Base-by-base conservation (phyloP, 2,113 vertebrate species). In the Ranitomeya imitator region DNA sequence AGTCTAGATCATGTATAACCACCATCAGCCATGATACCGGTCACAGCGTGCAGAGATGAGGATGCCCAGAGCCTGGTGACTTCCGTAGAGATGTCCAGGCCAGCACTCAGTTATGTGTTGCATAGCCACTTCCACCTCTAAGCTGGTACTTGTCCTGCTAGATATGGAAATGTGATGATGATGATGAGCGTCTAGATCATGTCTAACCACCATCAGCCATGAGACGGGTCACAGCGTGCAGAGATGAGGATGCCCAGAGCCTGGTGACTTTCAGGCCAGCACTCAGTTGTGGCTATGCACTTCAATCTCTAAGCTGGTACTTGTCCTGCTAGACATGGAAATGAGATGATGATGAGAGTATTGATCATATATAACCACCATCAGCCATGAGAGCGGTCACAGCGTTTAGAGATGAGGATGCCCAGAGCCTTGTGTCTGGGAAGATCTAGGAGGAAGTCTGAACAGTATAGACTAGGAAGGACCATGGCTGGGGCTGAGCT, bases 401-500 rank as follows among this genome's bases (percentile, higher is more conserved):
- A 26, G 21, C 23, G 15, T 19, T 26, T 37, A 54, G 37, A 45
- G 37, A 45, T 45, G 80, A 84, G 87, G 65, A 71, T 87, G 26
- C 45, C 77, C 61, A 51, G 52, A 73, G 78, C 79, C 37, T 77
- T 12, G 19, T 59, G 74, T 55, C 31, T 69, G 65, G 79, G 57
- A 77, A 63, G 57, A 61, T 52, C 73, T 51, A 26, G 78, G 10
- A 37, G 18, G 67, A 82, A 78, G 57, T 79, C 37, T 54, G 79
- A n/a, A 21, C 18, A n/a, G 2, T 15, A 12, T 54, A 78, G 26
- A 16, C 16, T 65, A 76, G 0, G 71, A 77, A 14, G 78, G 81
- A 69, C 37, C 45, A 65, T 65, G 87, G 37, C 81, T 83, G 79
- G 31, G 19, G 51, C 19, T 61, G 67, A 63, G 80, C 31, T 71